Evolutionary conservation across 2,888 invertebrate species (phyloP).

Genomic region (Diabrotica balteata): DNA sequence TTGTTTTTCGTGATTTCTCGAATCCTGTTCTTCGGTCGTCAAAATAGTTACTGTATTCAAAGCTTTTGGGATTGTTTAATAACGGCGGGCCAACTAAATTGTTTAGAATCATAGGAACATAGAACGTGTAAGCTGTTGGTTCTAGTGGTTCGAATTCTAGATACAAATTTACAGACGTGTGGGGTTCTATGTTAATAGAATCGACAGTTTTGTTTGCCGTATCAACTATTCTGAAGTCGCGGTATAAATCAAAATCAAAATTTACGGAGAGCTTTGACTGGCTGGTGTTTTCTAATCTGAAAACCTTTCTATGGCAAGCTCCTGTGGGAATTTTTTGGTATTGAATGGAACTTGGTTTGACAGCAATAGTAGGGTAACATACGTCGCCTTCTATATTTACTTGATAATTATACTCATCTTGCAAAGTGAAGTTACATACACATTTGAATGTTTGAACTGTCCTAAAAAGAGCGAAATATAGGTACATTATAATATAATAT

Average conservation of each 20-base stretch:
- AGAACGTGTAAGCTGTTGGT: conserved; percentile 65
- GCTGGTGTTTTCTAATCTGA: conserved; percentile 53
- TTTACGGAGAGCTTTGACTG: conserved; percentile 44
- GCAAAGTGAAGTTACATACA: conserved; percentile 30
- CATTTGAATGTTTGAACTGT: conserved; percentile 38
- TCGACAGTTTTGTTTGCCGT: conserved; percentile 33
- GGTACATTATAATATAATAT: too few relatives aligned
- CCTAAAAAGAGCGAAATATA: conserved; percentile 9
- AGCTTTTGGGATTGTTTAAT: conserved; percentile 42
- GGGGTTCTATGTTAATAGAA: conserved; percentile 45
- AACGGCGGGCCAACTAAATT: conserved; percentile 66
- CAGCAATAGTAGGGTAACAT: conserved; percentile 62
- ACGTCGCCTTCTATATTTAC: conserved; percentile 63
- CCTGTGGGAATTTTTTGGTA: conserved; percentile 60
- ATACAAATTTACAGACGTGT: conserved; percentile 50
- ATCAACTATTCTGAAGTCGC: conserved; percentile 53
- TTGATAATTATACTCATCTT: conserved; percentile 54
- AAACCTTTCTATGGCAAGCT: conserved; percentile 48
- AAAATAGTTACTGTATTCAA: conserved; percentile 34
- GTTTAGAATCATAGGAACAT: conserved; percentile 67
- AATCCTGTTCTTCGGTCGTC: not conserved
- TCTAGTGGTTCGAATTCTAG: conserved; percentile 59
- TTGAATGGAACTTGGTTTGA: conserved; percentile 63
- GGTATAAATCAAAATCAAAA: conserved; percentile 53
- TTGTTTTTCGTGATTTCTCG: conserved; percentile 4